Evolutionary conservation across 2,888 invertebrate genomes (phyloP).

Genomic region (Yponomeuta sedellus): DNA sequence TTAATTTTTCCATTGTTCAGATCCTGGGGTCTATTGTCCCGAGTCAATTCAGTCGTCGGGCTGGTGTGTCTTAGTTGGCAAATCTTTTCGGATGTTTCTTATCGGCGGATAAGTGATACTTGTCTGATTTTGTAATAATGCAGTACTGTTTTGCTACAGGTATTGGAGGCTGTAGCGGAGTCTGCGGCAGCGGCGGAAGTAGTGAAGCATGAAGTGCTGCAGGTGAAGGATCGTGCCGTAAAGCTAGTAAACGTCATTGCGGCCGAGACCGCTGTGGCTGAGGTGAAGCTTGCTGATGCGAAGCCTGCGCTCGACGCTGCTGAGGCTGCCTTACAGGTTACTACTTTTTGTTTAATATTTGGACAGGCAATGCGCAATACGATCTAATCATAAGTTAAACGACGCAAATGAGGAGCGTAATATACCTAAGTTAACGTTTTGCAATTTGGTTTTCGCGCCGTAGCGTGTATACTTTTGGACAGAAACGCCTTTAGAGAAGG

Average conservation of each 20-base stretch:
- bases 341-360: background rate
- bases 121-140: too few species aligned
- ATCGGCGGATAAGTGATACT: too few species aligned
- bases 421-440: too few species aligned
- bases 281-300: slow-evolving; percentile 87
- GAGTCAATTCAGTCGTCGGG: too few species aligned
- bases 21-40: background rate
- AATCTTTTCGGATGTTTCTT: too few species aligned
- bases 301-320: slow-evolving; percentile 92
- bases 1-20: background rate
- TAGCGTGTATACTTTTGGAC: too few species aligned
- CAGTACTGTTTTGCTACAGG: background rate
- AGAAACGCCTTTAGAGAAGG: too few species aligned
- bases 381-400: too few species aligned
- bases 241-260: slow-evolving; percentile 86
- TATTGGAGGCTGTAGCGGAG: slow-evolving; percentile 80
- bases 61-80: too few species aligned
- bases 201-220: slow-evolving; percentile 87
- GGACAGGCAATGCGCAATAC: too few species aligned
- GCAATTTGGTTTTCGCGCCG: too few species aligned
- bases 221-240: slow-evolving; percentile 89
- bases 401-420: too few species aligned
- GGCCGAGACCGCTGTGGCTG: slow-evolving; percentile 86
- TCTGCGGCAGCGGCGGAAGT: slow-evolving; percentile 87
- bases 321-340: slow-evolving; percentile 85